A percentile compares a stretch with the other conserved stretches of the same genome.
Evolutionary conservation across 2,113 vertebrate species (phyloP).

Genomic region (Pavo muticus): DNA sequence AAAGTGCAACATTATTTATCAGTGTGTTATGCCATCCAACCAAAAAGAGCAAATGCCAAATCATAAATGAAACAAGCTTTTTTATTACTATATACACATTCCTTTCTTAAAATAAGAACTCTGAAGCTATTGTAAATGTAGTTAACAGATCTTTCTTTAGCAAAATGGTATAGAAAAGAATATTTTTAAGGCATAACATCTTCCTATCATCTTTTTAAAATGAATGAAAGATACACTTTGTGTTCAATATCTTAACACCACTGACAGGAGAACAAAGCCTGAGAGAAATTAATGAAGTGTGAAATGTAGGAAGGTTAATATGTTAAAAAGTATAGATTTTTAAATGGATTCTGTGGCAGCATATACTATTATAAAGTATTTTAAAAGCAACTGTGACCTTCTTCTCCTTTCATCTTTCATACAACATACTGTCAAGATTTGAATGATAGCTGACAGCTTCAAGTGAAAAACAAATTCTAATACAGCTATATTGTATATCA

Average conservation of each 20-base stretch:
- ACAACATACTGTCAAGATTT: neutral
- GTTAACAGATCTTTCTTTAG: neutral
- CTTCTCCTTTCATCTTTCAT: neutral
- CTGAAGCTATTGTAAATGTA: neutral
- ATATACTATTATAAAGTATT: neutral
- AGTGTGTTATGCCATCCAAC: neutral
- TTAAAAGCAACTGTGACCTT: neutral
- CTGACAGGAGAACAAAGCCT: neutral
- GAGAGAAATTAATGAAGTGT: neutral
- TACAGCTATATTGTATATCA: neutral
- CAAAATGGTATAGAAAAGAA: neutral
- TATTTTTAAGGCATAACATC: neutral
- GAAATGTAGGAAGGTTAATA: neutral
- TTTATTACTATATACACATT: neutral
- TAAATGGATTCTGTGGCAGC: neutral
- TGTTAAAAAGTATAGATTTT: neutral
- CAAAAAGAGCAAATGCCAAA: neutral
- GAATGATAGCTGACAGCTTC: neutral
- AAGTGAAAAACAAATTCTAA: neutral
- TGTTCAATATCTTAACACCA: neutral
- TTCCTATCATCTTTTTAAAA: neutral
- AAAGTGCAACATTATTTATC: neutral
- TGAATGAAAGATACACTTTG: neutral
- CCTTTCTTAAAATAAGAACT: neutral
- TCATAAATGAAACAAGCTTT: neutral